Evolutionary conservation across 2,888 invertebrate genomes (phyloP).

Genomic region (Netelia fuscicornis): DNA sequence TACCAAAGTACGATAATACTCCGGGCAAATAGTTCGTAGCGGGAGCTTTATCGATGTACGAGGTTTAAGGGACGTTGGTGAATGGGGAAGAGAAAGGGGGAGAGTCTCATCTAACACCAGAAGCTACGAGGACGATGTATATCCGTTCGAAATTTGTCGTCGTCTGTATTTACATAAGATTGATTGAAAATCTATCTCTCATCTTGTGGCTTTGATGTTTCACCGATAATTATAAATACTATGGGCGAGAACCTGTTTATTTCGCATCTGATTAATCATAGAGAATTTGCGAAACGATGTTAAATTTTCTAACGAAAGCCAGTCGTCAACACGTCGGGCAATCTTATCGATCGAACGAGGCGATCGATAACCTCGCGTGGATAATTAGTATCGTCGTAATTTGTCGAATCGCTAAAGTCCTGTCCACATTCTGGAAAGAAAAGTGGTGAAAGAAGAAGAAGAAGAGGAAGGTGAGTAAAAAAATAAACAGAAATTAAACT

Average conservation of each 20-base stretch:
- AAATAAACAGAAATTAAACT: background rate
- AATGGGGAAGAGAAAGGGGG: no score
- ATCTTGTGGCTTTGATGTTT: background rate
- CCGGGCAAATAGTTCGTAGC: slow-evolving; percentile 47
- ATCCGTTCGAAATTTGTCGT: slow-evolving; percentile 18
- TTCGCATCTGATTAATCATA: slow-evolving; percentile 1
- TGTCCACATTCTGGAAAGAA: no score
- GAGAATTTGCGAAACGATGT: slow-evolving; percentile 11
- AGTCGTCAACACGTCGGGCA: background rate
- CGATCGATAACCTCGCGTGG: background rate
- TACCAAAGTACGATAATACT: background rate
- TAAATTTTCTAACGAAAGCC: slow-evolving; percentile 5
- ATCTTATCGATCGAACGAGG: background rate
- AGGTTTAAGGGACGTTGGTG: no score
- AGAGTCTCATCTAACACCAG: slow-evolving; percentile 13
- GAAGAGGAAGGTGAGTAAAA: no score
- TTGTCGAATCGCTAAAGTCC: no score
- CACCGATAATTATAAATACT: slow-evolving; percentile 2
- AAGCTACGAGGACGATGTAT: slow-evolving; percentile 14
- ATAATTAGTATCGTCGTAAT: no score
- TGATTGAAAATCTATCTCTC: slow-evolving; percentile 13
- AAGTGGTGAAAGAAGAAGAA: no score
- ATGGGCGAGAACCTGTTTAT: slow-evolving; percentile 11
- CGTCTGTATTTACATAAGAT: slow-evolving; percentile 35
- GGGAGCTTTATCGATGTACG: no score